Evolutionary conservation across 2,888 invertebrate species (phyloP).

Genomic region (Heliconius hortense): DNA sequence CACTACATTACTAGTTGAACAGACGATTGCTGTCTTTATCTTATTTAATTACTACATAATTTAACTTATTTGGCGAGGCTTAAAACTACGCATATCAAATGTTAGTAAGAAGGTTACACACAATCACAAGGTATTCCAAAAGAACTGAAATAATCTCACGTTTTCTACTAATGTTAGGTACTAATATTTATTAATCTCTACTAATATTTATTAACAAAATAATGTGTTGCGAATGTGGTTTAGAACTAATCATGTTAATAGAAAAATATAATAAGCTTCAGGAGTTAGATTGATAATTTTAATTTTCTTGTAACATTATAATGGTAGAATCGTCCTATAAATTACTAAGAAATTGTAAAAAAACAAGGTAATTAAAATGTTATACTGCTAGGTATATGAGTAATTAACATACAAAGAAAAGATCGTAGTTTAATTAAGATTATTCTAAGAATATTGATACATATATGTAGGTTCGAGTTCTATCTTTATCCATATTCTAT

Average conservation of each 20-base stretch:
- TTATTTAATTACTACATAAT: background rate
- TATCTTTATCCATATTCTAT: background rate
- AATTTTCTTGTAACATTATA: background rate
- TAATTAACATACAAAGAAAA: background rate
- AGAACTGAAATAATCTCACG: background rate
- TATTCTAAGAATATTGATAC: background rate
- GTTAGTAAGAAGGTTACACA: background rate
- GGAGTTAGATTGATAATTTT: background rate
- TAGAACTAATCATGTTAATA: background rate
- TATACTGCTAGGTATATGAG: background rate
- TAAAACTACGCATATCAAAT: background rate
- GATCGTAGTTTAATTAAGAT: background rate
- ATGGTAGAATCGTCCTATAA: too few species aligned
- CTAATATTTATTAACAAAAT: slow-evolving; percentile 3
- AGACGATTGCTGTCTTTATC: background rate
- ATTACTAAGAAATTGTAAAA: background rate
- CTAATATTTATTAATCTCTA: background rate
- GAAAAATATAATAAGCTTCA: background rate
- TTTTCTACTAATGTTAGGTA: background rate
- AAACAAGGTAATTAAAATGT: background rate
- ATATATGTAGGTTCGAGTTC: background rate
- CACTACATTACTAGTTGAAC: background rate
- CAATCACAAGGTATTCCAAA: background rate
- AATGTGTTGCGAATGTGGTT: background rate
- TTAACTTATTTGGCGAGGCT: background rate